These are phyloP conservation scores for Oceanodroma tethys DNA, from an alignment of 2,113 vertebrate species.

Conservation along the genomic window DNA sequence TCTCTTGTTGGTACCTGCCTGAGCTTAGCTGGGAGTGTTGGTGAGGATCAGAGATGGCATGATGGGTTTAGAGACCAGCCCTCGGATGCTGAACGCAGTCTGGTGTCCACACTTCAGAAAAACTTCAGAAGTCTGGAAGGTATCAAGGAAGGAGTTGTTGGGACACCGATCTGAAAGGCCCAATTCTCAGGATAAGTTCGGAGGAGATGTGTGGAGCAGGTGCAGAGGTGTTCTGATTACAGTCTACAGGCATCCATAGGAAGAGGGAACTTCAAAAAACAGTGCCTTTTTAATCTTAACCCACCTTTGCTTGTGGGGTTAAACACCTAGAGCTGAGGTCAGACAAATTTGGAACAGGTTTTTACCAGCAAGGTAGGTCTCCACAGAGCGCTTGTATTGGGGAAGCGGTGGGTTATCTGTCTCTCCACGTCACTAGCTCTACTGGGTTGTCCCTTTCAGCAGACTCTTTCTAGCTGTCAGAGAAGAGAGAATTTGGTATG, in stretches of 20 bases:
- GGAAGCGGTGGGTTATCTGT: neutral
- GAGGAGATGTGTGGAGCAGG: neutral
- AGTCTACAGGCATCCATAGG: neutral
- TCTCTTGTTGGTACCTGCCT: conserved; percentile 9
- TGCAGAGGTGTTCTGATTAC: neutral
- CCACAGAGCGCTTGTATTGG: neutral
- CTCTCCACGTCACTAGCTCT: fast-evolving
- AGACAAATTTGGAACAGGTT: neutral
- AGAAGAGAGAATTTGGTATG: neutral
- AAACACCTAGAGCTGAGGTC: neutral
- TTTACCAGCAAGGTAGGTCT: neutral
- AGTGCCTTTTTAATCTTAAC: neutral
- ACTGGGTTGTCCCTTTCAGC: neutral
- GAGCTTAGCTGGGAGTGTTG: neutral
- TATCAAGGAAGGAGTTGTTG: neutral
- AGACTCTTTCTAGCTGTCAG: neutral
- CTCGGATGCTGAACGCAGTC: neutral
- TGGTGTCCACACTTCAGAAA: fast-evolving
- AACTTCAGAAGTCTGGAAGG: neutral
- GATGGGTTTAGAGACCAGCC: neutral
- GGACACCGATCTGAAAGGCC: neutral
- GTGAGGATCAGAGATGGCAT: neutral
- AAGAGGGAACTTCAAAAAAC: neutral
- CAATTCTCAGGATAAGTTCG: fast-evolving
- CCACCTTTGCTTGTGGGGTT: neutral